Evolutionary conservation across 2,113 vertebrate species (phyloP).

Genomic region (Atlantisia rogersi): DNA sequence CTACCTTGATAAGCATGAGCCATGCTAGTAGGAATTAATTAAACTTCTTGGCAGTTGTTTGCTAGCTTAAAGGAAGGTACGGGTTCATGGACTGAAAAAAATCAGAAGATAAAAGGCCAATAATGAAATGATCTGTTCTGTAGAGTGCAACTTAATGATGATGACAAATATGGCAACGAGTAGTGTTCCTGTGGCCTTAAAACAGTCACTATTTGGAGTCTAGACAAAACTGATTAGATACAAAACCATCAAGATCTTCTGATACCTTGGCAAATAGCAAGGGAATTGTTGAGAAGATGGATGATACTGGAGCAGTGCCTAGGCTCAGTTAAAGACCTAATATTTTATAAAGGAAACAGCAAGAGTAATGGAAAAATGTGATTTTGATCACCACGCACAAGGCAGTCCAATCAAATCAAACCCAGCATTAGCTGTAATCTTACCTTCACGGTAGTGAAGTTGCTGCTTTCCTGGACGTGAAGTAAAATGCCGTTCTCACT

Average conservation of each 20-base stretch:
- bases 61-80: neutral
- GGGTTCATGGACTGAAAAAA: neutral
- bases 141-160: constrained; percentile 57
- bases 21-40: constrained; percentile 29
- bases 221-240: constrained; percentile 73
- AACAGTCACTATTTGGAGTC: constrained; percentile 49
- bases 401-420: constrained; percentile 30
- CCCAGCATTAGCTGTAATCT: constrained; percentile 8
- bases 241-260: constrained; percentile 59
- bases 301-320: constrained; percentile 76
- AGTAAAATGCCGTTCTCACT: constrained; percentile 89
- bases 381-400: neutral
- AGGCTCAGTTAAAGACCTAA: constrained; percentile 60
- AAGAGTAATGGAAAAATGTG: constrained; percentile 46
- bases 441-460: constrained; percentile 96
- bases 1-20: constrained; percentile 34
- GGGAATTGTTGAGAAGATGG: constrained; percentile 66
- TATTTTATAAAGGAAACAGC: constrained; percentile 57
- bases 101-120: constrained; percentile 45
- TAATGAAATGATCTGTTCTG: constrained; percentile 47
- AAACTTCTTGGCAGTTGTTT: constrained; percentile 11
- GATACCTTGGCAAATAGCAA: constrained; percentile 60
- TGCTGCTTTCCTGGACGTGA: constrained; percentile 93
- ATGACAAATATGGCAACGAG: constrained; percentile 68
- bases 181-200: neutral